Evolutionary conservation across 2,888 invertebrate genomes (phyloP).

Genomic region (Tineola bisselliella): DNA sequence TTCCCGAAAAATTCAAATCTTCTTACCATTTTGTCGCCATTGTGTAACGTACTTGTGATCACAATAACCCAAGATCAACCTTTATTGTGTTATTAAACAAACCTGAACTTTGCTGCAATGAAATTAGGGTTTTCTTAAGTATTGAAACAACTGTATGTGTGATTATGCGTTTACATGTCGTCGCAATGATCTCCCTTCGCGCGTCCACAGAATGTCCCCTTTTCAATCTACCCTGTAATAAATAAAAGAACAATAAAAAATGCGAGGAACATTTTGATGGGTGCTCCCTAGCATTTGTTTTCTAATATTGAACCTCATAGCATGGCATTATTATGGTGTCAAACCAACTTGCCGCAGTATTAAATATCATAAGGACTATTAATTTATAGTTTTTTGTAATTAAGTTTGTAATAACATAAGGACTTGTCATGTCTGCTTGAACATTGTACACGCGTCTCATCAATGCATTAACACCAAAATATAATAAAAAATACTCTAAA

Average conservation of each 20-base stretch:
- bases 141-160: slow-evolving; percentile 32
- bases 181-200: slow-evolving; percentile 2
- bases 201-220: slow-evolving; percentile 48
- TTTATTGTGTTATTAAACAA: not conserved
- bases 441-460: too few relatives aligned
- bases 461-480: too few relatives aligned
- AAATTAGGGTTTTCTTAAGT: not conserved
- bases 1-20: not conserved
- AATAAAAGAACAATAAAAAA: slow-evolving; percentile 59
- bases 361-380: not conserved
- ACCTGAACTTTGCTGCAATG: not conserved
- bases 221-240: slow-evolving; percentile 62
- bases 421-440: too few relatives aligned
- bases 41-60: not conserved
- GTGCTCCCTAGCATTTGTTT: slow-evolving; percentile 30
- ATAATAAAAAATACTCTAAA: too few relatives aligned
- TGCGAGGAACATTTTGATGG: slow-evolving; percentile 34
- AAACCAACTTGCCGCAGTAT: not conserved
- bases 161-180: slow-evolving; percentile 27
- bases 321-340: slow-evolving; percentile 10
- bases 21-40: not conserved
- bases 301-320: slow-evolving; percentile 14
- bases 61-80: not conserved
- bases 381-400: too few relatives aligned
- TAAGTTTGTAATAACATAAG: too few relatives aligned